Evolutionary conservation across 2,888 invertebrate species (phyloP).

Genomic region (Sacculina carcini): DNA sequence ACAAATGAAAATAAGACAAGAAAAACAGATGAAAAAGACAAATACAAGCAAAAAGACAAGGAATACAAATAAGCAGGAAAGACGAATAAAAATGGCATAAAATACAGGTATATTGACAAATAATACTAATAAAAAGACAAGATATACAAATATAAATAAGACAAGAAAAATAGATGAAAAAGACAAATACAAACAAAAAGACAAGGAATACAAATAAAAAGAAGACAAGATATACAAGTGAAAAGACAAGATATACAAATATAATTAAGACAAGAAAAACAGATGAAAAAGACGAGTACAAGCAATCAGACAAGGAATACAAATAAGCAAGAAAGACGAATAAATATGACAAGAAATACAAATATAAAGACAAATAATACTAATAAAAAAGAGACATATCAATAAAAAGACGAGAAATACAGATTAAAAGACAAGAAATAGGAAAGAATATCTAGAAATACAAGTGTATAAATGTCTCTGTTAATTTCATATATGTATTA

Average conservation of each 20-base stretch:
- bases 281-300: too few species aligned
- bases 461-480: not conserved
- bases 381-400: slow-evolving; percentile 4
- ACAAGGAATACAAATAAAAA: not conserved
- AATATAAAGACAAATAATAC: slow-evolving; percentile 7
- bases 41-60: too few species aligned
- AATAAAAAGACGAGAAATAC: not conserved
- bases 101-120: not conserved
- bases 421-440: not conserved
- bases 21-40: too few species aligned
- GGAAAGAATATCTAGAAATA: too few species aligned
- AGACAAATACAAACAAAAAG: not conserved
- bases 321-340: not conserved
- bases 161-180: not conserved
- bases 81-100: not conserved
- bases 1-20: not conserved
- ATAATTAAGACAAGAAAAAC: too few species aligned
- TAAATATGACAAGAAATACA: slow-evolving; percentile 2
- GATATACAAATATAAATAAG: not conserved
- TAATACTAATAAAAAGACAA: not conserved
- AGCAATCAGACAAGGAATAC: too few species aligned
- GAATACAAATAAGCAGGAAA: too few species aligned
- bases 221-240: too few species aligned
- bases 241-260: too few species aligned
- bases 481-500: too few species aligned